Percentiles rank a stretch among this genome's conserved stretches.
Conservation (phyloP, 2,888 invertebrate genomes). For the Epiblema foenella region DNA sequence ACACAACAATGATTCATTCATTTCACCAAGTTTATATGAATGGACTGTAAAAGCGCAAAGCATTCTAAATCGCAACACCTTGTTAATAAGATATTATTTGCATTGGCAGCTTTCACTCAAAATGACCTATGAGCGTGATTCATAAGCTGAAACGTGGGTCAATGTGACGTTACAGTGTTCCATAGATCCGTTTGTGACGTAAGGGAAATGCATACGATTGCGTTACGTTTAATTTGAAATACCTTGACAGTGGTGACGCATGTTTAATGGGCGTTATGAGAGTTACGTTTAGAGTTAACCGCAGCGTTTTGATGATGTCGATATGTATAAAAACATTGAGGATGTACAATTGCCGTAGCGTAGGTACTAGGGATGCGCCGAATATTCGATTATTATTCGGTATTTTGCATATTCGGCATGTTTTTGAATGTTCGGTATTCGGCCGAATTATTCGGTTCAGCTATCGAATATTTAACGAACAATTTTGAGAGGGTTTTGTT, state of each 20-base stretch:
- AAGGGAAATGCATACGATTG: slow-evolving; percentile 11
- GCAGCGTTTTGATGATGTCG: not conserved
- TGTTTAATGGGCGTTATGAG: slow-evolving; percentile 11
- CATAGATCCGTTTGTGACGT: slow-evolving; percentile 33
- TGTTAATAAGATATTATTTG: slow-evolving; percentile 47
- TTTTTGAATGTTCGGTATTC: too few relatives aligned
- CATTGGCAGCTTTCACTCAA: slow-evolving; percentile 46
- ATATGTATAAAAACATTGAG: not conserved
- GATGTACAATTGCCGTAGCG: not conserved
- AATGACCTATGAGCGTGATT: slow-evolving; percentile 53
- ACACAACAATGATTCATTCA: slow-evolving; percentile 66
- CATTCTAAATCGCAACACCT: slow-evolving; percentile 48
- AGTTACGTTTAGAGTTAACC: not conserved
- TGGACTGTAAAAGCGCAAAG: slow-evolving; percentile 44
- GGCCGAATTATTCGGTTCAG: too few relatives aligned
- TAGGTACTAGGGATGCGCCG: too few relatives aligned
- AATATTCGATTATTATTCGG: too few relatives aligned
- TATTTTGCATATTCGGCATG: too few relatives aligned
- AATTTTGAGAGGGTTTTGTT: too few relatives aligned
- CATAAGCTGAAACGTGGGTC: slow-evolving; percentile 63
- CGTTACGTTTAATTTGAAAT: slow-evolving; percentile 10
- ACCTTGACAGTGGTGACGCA: slow-evolving; percentile 28
- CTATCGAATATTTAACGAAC: too few relatives aligned
- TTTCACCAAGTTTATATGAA: slow-evolving; percentile 58
- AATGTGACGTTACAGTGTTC: slow-evolving; percentile 42